Base-by-base conservation (phyloP, 2,113 vertebrate species). In the Hippocampus zosterae region DNA sequence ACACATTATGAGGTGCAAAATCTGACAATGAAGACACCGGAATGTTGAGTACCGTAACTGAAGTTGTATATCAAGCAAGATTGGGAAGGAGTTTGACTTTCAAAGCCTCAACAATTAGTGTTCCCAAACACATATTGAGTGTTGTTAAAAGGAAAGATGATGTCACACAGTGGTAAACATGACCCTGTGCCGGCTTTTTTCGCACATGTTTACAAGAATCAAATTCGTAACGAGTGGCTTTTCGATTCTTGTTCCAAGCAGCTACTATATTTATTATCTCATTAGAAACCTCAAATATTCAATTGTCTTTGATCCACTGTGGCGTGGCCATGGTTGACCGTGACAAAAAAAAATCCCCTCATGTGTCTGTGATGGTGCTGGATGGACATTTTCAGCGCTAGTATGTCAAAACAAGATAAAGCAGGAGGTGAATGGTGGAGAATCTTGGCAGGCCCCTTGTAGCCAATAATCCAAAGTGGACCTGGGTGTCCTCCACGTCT, bases 261-360 rank as follows among this genome's bases (percentile, higher is more conserved):
- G 82, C 74, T 79, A 79, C 79, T 77, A 84, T 82, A 87, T 87
- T 60, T 88, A 88, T 74, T 88, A 90, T 90, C 84, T 88, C 87
- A 88, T 88, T 88, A 89, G 80, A 75, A 77, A 72, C 74, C 70
- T 78, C 68, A 74, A 74, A 85, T 76, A 82, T 71, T 44, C 66
- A 8, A 85, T 87, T 42, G 71, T 80, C 84, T 82, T 85, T 69
- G 33, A 37, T 5, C 33, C 5, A 6, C 33, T 37, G 5, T 37
- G 33, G 33, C 33, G 25, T 27, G 25, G 25, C 25, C 25, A 27
- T 37, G 5, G 33, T 37, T 88, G 88, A 89, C 88, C 87, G 89
- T 89, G 83, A 74, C 66, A 71, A 42, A 71, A 42, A 21, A 67
- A 67, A 44, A 77, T 73, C 75, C 79, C 84, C 82, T 87, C 75